Base-by-base conservation (phyloP, 2,113 vertebrate genomes). In the Numida meleagris region DNA sequence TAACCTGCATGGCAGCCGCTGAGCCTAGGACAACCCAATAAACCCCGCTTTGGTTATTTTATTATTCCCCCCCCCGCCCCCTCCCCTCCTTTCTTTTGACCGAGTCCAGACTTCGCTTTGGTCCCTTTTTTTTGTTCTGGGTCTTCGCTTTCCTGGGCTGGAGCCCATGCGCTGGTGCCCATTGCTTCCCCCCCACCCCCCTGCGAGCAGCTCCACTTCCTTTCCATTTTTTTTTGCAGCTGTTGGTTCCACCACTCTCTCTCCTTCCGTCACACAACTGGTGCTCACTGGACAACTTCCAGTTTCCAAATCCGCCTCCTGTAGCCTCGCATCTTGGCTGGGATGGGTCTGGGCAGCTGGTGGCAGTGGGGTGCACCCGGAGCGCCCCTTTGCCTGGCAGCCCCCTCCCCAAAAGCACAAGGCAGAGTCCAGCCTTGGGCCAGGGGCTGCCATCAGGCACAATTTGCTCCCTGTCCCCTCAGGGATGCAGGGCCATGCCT, bases 241-340 rank as follows among this genome's bases (percentile, higher is more conserved):
- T 82, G 43, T 93, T 81, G 58, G 57, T 95, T 86, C 74, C 88
- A 85, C 87, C 63, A 82, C 76, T 88, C 92, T 90, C 42, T 76
- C 86, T 78, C 93, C 93, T 94, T 96, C 94, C 75, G 88, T 96
- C n/a, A 93, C 8, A 3, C 94, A 93, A 95, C 93, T 96, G 97
- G 97, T 97, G 97, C 97, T 97, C 62, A 95, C 96, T 97, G 96
- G 96, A 97, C 5, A 2, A 94, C 65, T 86, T 97, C 97, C 95
- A 95, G 95, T 95, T 85, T 94, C 91, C 80, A 74, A 94, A 83
- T 81, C 45, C 82, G 78, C 72, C 66, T 92, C 61, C 33, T 12
- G 50, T 53, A 89, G 75, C 80, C 12, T 71, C 51, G 33, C 55
- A 83, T 65, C 83, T 90, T 70, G 89, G 67, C 83, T 89, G 82